Base-by-base conservation (phyloP, 2,888 invertebrate genomes). In the Byasa hedistus region DNA sequence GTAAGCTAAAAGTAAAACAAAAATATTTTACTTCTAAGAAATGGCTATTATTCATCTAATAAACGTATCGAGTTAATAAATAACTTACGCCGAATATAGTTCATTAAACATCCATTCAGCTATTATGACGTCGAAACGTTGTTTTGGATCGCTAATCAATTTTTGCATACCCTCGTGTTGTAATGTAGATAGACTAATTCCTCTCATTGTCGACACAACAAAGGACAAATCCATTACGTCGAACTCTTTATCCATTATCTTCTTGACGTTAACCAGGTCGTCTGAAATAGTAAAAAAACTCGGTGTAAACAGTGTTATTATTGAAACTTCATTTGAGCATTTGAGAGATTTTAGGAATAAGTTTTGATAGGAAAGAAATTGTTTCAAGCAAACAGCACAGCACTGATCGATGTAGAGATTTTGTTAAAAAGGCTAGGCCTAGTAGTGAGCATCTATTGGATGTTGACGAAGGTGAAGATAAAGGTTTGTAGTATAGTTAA, bases 101-200 rank as follows among this genome's bases (percentile, higher is more conserved):
- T 82, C 81, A 39, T 62, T 75, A 55, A 73, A 79, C 73, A 84
- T 70, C 78, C 78, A 84, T 61, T 84, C 84, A 0, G 69, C 72
- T 0, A 84, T 73, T 4, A 83, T 73, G 5, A 79, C 32, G 58
- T 84, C 83, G 58, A 83, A 84, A 2, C 75, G 68, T 60, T 77
- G 73, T 0, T 67, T 76, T 0, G 77, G 72, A 52, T 84, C 77
- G 0, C 66, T 64, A 0, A 83, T 54, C 3, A 84, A 21, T 7
- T 70, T 75, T 64, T 75, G 69, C 0, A 73, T 67, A 0, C 67
- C 48, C 5, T 61, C 52, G 22, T 70, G 39, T 10, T 51, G 22
- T 22, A 66, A 19, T 1, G 66, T 65, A 10, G 22, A 10, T 23
- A 54, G 5, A 15, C 52, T 54, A 10, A 54, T 23, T 7, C 22